These are phyloP conservation scores for Ephydatia muelleri DNA, from an alignment of 37 sponge, comb jelly and placozoan genomes.

Conservation along the genomic window DNA sequence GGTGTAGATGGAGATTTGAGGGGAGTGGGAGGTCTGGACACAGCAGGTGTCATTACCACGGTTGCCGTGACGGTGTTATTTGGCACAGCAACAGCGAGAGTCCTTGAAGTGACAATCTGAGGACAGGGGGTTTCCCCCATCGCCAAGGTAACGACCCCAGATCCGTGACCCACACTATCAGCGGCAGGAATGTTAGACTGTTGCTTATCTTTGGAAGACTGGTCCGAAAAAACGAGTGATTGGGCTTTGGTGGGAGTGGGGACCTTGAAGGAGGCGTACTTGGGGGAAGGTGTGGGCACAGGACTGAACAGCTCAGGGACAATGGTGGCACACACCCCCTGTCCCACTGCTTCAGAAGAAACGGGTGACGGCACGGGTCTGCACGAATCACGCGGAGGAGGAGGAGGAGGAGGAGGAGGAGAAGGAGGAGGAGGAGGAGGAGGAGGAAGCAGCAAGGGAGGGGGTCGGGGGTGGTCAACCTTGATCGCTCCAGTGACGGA, in stretches of 20 bases:
- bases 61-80: neutral
- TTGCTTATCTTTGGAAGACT: neutral
- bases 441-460: neutral
- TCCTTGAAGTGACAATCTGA: neutral
- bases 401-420: neutral
- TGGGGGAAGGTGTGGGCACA: neutral
- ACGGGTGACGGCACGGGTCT: neutral
- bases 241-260: neutral
- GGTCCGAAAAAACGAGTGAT: neutral
- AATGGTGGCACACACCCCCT: neutral
- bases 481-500: neutral
- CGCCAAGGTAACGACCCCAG: too few relatives aligned
- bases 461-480: neutral
- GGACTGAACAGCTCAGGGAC: neutral
- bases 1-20: neutral
- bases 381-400: neutral
- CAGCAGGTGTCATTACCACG: neutral
- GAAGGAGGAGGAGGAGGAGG: neutral
- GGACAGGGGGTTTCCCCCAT: too few relatives aligned
- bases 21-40: neutral
- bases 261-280: neutral
- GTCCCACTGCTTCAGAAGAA: neutral
- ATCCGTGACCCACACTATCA: neutral
- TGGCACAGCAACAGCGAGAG: neutral
- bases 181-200: neutral